Base-by-base conservation (phyloP, 2,888 invertebrate genomes). In the Lithosia quadra region DNA sequence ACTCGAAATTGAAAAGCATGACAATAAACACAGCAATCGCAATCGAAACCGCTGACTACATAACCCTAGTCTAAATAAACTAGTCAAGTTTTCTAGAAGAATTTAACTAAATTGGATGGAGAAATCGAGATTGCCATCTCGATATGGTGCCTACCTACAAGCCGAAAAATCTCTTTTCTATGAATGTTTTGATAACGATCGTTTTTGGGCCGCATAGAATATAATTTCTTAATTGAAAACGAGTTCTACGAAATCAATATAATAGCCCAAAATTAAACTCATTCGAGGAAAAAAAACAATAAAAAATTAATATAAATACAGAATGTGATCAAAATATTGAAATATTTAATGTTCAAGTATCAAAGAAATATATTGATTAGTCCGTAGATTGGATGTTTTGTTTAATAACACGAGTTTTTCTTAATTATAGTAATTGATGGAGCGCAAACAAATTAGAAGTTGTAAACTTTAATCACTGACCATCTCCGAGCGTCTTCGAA, bases 381-480 rank as follows among this genome's bases (percentile, higher is more conserved):
- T 28, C 43, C 24, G 60, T 55, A 63, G 71, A 67, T 63, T 65
- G 65, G 74, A 71, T 72, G 73, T 75, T 82, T 78, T 75, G 70
- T 74, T 73, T 75, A 66, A 81, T 63, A 67, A 61, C 60, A 63
- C 55, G 66, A 68, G 64, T 73, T 80, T 76, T 71, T 71, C 67
- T 80, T 81, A 83, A 81, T 81, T 77, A 83, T 68, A 72, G 67
- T 81, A 81, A 83, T 83, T 77, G 81, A 74, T 75, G 68, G 71
- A 75, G 74, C 83, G 74, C 77, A 81, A 83, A 81, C 83, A 81
- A 83, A 83, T 81, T 81, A 81, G 73, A 73, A 81, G 81, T 79
- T 81, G 77, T 79, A 83, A 81, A 83, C 58, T 81, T 83, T 83
- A 81, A 81, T 83, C 73, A 74, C 81, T 63, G 76, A 65, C 69